Evolutionary conservation across 2,797 vertebrate genomes (phyloP).

Genomic region (Mergus octosetaceus): DNA sequence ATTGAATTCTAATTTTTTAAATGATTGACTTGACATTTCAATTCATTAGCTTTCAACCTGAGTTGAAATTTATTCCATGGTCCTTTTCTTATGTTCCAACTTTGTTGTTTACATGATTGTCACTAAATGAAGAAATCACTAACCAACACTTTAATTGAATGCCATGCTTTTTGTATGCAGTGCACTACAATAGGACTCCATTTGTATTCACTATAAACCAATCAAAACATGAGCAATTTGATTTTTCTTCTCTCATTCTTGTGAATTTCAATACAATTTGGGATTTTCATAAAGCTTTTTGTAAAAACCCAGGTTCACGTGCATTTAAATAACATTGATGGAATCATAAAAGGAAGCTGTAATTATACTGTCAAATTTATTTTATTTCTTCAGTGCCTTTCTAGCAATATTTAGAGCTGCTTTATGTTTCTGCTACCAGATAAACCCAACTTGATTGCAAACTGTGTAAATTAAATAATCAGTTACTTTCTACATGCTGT

Average conservation of each 20-base stretch:
- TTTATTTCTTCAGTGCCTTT: slow-evolving; percentile 48
- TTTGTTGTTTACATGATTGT: slow-evolving; percentile 51
- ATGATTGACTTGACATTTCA: slow-evolving; percentile 51
- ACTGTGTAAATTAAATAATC: slow-evolving; percentile 52
- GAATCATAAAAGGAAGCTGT: slow-evolving; percentile 31
- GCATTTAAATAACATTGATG: slow-evolving; percentile 31
- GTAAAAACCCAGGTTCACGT: slow-evolving; percentile 12
- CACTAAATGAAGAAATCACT: slow-evolving; percentile 53
- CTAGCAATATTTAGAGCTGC: slow-evolving; percentile 51
- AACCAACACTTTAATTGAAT: slow-evolving; percentile 52
- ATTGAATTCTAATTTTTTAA: slow-evolving; percentile 57
- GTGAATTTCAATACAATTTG: slow-evolving; percentile 3
- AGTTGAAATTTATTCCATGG: slow-evolving; percentile 46
- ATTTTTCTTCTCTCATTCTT: background rate
- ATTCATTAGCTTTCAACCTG: slow-evolving; percentile 52
- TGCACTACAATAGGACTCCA: background rate
- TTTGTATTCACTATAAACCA: background rate
- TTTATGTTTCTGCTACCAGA: slow-evolving; percentile 23
- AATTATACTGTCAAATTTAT: slow-evolving; percentile 60
- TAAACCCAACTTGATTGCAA: slow-evolving; percentile 27
- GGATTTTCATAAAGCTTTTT: slow-evolving; percentile 18
- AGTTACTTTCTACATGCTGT: background rate
- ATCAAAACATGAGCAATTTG: background rate
- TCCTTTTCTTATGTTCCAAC: slow-evolving; percentile 40
- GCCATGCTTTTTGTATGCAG: slow-evolving; percentile 22